Conservation (phyloP, 2,797 vertebrate genomes). For the Pagetopsis macropterus region DNA sequence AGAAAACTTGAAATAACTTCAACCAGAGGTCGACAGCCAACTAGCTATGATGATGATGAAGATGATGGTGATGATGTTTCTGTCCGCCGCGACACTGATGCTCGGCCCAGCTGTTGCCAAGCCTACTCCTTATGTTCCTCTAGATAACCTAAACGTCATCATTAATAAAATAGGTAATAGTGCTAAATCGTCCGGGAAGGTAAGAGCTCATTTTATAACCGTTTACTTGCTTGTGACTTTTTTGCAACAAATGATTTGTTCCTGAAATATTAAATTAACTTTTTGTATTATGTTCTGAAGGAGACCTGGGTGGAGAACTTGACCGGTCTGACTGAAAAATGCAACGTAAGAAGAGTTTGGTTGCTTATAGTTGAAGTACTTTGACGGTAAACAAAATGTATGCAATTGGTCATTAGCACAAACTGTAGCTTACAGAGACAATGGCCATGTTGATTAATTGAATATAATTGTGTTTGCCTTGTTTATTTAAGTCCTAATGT, state of each 20-base stretch:
- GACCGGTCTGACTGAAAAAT: not conserved
- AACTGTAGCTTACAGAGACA: not conserved
- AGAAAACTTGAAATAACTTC: not conserved
- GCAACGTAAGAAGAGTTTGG: constrained; percentile 56
- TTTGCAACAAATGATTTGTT: not conserved
- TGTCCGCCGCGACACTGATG: constrained; percentile 12
- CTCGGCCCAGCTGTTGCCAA: rapidly evolving
- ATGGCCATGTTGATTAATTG: not conserved
- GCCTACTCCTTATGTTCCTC: rapidly evolving
- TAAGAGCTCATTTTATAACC: constrained; percentile 35
- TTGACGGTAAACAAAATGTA: not conserved
- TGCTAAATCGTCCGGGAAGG: not conserved
- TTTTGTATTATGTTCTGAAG: not conserved
- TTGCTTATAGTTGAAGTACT: not conserved
- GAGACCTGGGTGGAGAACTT: constrained; percentile 45
- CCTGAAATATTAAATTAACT: not conserved
- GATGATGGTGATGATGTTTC: constrained; percentile 35
- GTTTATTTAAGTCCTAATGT: not conserved
- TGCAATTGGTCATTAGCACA: not conserved
- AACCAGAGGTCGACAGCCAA: not conserved
- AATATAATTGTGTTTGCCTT: not conserved
- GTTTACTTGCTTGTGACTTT: not conserved
- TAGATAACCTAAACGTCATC: rapidly evolving
- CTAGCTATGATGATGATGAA: constrained; percentile 21
- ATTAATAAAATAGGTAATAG: not conserved